Conservation (phyloP, 2,113 vertebrate species). For the Microcebus griseorufus region DNA sequence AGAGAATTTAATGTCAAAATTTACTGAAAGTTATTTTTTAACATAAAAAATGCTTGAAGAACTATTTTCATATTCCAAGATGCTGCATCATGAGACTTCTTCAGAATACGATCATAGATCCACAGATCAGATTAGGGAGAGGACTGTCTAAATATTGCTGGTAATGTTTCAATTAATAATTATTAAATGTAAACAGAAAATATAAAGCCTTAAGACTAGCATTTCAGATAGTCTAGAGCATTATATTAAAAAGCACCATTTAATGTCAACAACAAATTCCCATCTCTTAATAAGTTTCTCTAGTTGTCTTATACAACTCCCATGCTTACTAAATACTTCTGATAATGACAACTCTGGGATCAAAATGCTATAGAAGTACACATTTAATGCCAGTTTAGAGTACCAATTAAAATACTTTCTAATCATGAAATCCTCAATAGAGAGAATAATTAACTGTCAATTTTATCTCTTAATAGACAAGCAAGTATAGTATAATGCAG, state of each 20-base stretch:
- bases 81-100: background rate
- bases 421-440: background rate
- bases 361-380: background rate
- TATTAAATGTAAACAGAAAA: background rate
- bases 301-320: background rate
- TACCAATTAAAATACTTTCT: conserved; percentile 9
- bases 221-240: background rate
- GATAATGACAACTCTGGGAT: background rate
- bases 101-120: background rate
- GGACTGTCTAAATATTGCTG: background rate
- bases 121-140: background rate
- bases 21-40: background rate
- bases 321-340: background rate
- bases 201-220: background rate
- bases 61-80: background rate
- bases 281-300: background rate
- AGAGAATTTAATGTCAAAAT: background rate
- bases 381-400: background rate
- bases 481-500: background rate
- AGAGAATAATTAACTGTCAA: conserved; percentile 22
- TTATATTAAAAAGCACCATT: background rate
- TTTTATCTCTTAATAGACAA: conserved; percentile 35
- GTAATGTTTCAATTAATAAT: conserved; percentile 14
- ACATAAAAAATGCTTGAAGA: background rate
- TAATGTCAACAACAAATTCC: background rate